A percentile compares a stretch with the other conserved stretches of the same genome.
Evolutionary conservation across 2,113 vertebrate genomes (phyloP).

Genomic region (Hemibates koningsi): DNA sequence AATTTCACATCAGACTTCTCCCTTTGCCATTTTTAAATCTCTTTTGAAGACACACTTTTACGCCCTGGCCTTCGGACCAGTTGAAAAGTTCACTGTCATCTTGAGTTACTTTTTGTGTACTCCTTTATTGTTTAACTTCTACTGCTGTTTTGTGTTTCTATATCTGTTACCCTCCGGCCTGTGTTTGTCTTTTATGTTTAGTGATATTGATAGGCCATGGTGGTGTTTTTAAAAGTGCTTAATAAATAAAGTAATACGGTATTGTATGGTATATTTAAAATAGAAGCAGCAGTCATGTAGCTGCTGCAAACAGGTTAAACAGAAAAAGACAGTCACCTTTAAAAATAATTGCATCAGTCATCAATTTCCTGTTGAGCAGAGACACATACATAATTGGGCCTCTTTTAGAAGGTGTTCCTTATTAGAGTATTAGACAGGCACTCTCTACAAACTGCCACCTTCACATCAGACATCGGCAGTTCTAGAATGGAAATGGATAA

Average conservation of each 20-base stretch:
- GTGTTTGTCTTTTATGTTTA: background rate
- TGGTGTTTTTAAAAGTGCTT: background rate
- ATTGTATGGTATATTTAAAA: background rate
- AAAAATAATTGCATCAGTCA: background rate
- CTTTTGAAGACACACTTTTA: background rate
- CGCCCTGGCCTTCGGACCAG: background rate
- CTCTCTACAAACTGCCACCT: background rate
- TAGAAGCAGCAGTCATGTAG: rapidly evolving
- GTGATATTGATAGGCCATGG: background rate
- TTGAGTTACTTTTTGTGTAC: background rate
- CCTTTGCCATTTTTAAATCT: background rate
- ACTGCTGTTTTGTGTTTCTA: background rate
- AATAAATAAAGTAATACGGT: background rate
- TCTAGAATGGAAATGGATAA: background rate
- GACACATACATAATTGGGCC: background rate
- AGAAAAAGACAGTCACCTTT: background rate
- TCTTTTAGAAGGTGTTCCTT: background rate
- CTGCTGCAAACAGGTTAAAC: background rate
- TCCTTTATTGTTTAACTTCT: background rate
- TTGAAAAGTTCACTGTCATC: background rate
- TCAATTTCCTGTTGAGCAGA: background rate
- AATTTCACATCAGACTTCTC: background rate
- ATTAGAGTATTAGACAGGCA: background rate
- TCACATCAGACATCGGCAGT: background rate
- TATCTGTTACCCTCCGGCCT: background rate